A percentile compares a stretch with the other conserved stretches of the same genome.
Evolutionary conservation across 2,797 vertebrate species (phyloP).

Genomic region (Florisuga fusca): DNA sequence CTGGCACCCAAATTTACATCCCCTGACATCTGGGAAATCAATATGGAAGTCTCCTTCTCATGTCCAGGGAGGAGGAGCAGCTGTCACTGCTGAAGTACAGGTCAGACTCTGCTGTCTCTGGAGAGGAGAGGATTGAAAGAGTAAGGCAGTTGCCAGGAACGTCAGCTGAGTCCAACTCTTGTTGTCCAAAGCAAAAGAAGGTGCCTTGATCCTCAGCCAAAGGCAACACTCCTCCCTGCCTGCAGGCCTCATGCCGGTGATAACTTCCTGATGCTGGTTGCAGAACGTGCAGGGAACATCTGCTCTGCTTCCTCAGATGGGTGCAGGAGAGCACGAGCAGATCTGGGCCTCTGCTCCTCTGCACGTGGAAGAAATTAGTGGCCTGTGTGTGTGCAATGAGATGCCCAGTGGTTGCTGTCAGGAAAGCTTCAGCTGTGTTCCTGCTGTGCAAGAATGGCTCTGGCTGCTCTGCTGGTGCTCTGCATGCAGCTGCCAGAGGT

Average conservation of each 20-base stretch:
- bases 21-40: background rate
- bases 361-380: background rate
- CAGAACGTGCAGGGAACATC: background rate
- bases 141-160: accelerated
- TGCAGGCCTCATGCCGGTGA: background rate
- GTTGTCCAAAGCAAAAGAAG: background rate
- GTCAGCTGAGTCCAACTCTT: background rate
- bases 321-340: background rate
- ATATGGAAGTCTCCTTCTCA: accelerated
- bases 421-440: background rate
- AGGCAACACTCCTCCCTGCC: background rate
- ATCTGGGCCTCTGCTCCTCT: background rate
- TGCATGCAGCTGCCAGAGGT: background rate
- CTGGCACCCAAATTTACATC: background rate
- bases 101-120: background rate
- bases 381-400: background rate
- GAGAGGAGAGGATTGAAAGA: background rate
- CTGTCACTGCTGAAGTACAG: background rate
- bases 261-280: background rate
- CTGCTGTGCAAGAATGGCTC: accelerated
- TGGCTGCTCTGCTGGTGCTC: background rate
- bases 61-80: background rate
- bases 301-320: background rate
- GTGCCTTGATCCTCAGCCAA: slow-evolving; percentile 36
- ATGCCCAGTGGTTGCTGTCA: background rate